These are phyloP conservation scores for Megalonaias nervosa DNA, from an alignment of 1,140 invertebrate species.

Conservation along the genomic window DNA sequence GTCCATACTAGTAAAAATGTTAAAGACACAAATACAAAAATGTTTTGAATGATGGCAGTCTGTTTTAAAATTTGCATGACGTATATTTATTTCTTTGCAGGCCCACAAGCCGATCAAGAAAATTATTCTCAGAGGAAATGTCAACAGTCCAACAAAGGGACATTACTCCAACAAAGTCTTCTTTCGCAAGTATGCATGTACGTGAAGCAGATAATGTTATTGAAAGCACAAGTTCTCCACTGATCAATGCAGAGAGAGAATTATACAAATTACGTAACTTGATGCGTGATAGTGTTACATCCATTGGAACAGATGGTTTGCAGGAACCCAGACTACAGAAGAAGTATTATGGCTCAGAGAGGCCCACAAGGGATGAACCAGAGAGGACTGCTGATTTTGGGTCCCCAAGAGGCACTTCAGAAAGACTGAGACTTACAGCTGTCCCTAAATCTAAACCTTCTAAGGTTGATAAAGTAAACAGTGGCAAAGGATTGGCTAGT, in stretches of 20 bases:
- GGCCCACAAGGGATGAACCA: conserved; percentile 14
- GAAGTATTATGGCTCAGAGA: conserved; percentile 52
- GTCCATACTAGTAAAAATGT: too few relatives aligned
- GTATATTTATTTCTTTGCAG: too few relatives aligned
- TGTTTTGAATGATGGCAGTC: too few relatives aligned
- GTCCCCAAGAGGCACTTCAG: conserved; percentile 16
- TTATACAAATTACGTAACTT: conserved; percentile 49
- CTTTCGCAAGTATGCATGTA: background rate
- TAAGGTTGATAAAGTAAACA: too few relatives aligned
- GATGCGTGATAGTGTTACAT: conserved; percentile 36
- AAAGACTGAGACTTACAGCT: conserved; percentile 30
- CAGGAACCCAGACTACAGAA: conserved; percentile 45
- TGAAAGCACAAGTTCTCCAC: conserved; percentile 41
- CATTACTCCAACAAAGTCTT: too few relatives aligned
- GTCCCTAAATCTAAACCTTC: conserved; percentile 20
- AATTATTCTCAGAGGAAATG: too few relatives aligned
- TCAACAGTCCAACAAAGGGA: too few relatives aligned
- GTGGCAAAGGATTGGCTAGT: too few relatives aligned
- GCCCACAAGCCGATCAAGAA: too few relatives aligned
- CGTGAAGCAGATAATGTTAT: conserved; percentile 3
- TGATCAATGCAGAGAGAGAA: conserved; percentile 62
- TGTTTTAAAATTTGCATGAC: too few relatives aligned
- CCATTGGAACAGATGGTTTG: conserved; percentile 16
- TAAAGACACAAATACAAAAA: too few relatives aligned
- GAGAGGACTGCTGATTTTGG: conserved; percentile 27